Percentiles rank a stretch among this genome's conserved stretches.
phyloP scores from a whole-genome alignment of 1,140 invertebrate genomes.

The Microplitis mediator region DNA sequence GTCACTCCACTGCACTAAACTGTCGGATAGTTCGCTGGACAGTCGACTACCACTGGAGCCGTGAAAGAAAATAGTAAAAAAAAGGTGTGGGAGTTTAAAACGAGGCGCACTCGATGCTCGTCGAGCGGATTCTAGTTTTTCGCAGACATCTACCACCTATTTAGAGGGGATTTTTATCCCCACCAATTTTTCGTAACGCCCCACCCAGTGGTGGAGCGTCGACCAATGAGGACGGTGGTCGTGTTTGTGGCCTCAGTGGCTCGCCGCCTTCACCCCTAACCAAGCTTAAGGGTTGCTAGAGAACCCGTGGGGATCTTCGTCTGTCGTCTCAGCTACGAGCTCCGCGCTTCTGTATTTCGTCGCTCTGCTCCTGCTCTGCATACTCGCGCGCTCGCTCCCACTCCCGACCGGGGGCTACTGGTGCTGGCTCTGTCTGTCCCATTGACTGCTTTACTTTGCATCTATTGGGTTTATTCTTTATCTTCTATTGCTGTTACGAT shows the following conservation, averaged over 20 bases:
- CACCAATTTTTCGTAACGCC: conserved; percentile 57
- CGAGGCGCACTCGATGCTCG: conserved; percentile 58
- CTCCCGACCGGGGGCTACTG: no score
- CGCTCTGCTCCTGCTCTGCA: not conserved
- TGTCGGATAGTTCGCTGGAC: not conserved
- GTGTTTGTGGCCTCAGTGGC: conserved; percentile 62
- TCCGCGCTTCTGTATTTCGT: not conserved
- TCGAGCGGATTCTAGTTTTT: conserved; percentile 62
- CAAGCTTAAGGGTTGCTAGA: conserved; percentile 46
- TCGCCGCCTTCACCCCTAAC: conserved; percentile 59
- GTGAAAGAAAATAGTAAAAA: not conserved
- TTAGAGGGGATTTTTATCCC: conserved; percentile 61
- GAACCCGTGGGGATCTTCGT: conserved; percentile 39
- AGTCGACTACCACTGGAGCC: not conserved
- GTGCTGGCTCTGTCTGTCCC: no score
- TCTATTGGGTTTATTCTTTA: no score
- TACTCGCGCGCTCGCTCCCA: not conserved
- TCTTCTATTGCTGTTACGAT: no score
- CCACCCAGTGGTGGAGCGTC: conserved; percentile 56
- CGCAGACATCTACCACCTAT: conserved; percentile 56
- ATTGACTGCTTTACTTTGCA: no score
- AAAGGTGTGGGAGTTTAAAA: not conserved
- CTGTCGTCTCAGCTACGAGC: conserved; percentile 21
- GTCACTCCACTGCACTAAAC: no score
- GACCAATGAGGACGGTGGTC: conserved; percentile 62